Evolutionary conservation across 2,888 invertebrate genomes (phyloP), one percentile per base, ranked within the genome.

Genomic region (Podabrus alpinus): DNA sequence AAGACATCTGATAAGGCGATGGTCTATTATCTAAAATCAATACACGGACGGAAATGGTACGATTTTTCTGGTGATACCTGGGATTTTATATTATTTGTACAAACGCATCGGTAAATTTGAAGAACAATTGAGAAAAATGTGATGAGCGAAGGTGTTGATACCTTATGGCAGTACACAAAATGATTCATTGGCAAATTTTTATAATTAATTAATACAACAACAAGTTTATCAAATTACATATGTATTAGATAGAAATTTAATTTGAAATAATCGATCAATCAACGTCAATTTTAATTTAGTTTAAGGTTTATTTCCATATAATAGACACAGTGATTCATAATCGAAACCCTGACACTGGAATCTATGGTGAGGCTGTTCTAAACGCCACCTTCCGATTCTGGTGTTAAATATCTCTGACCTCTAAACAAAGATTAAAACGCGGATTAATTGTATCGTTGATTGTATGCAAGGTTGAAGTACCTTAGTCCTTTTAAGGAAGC

Each of bases 401-500:
- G 68, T 25, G 61, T 73, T 68, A 24, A 73, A 62, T 64, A 73
- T 24, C 68, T 72, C 21, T 29, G 75, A 75, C 75, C 75, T 75
- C 72, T 67, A 70, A 15, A 66, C 17, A 15, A 67, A 66, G 69
- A 69, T 73, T 69, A 69, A 69, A 69, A 69, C 69, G 25, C 68
- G 71, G 13, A 59, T 66, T 75, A 75, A 75, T 72, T 75, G 69
- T 71, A 72, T 68, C 9, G 25, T 66, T 75, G 72, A 75, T 72
- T 75, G 69, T 71, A 72, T 68, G 75, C 75, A 75, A 75, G 75
- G 75, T 70, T 72, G 69, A 29, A 73, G 66, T 69, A 67, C 66
- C 29, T 75, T 72, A 75, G 29, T 70, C 75, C 75, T 69, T 75
- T 75, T 75, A 75, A 75, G 75, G 75, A 75, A 72, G 66, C 59